Evolutionary conservation across 2,888 invertebrate species (phyloP).

Genomic region (Hemicrepidius hirtus): DNA sequence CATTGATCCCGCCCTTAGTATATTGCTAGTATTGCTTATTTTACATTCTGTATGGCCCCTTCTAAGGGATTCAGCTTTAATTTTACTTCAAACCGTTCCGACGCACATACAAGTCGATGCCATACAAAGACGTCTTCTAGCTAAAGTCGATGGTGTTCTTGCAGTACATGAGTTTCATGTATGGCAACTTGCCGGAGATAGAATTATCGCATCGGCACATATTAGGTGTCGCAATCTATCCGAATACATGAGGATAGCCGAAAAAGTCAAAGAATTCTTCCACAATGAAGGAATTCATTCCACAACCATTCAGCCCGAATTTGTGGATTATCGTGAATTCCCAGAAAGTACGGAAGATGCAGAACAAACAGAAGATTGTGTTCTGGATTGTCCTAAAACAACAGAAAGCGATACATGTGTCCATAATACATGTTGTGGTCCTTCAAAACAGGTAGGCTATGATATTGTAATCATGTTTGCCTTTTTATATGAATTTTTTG

Average conservation of each 20-base stretch:
- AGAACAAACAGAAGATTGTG: conserved; percentile 81
- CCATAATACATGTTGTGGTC: conserved; percentile 92
- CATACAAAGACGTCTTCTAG: conserved; percentile 89
- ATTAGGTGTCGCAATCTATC: conserved; percentile 95
- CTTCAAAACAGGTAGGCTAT: conserved; percentile 82
- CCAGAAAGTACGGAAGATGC: conserved; percentile 69
- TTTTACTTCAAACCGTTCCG: conserved; percentile 98
- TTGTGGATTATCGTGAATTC: conserved; percentile 84
- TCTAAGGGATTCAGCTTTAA: conserved; percentile 94
- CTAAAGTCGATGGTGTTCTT: conserved; percentile 94
- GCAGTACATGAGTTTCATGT: conserved; percentile 99
- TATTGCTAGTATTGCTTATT: conserved; percentile 90
- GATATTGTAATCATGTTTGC: not conserved
- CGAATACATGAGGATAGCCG: conserved; percentile 98
- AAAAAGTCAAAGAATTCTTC: conserved; percentile 97
- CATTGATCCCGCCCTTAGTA: conserved; percentile 95
- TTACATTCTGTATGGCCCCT: conserved; percentile 94
- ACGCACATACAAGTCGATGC: conserved; percentile 97
- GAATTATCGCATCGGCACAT: conserved; percentile 98
- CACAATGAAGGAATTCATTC: conserved; percentile 99
- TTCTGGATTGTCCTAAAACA: conserved; percentile 90
- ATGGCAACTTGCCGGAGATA: conserved; percentile 97
- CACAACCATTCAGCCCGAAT: conserved; percentile 98
- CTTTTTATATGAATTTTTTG: not conserved
- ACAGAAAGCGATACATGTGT: conserved; percentile 82